Percentiles rank a stretch among this genome's conserved stretches.
These are phyloP conservation scores for Himantopus leucocephalus DNA, from an alignment of 2,113 vertebrate species.

Conservation along the genomic window DNA sequence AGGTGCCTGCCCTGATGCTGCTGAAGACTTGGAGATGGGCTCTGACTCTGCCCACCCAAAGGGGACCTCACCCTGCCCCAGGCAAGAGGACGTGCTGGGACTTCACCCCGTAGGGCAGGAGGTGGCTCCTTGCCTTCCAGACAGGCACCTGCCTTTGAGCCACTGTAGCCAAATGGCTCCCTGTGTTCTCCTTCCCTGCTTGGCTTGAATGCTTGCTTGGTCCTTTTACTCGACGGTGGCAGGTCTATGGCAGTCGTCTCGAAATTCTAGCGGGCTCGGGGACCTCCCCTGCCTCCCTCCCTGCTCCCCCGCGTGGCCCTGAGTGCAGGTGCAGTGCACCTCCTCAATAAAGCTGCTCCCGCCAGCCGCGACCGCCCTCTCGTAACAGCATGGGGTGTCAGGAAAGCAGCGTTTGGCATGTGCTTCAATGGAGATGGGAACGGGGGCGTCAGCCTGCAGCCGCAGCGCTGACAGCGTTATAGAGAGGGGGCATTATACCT, in stretches of 20 bases:
- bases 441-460: neutral
- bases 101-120: neutral
- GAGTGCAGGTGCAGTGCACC: neutral
- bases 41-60: neutral
- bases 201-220: accelerated
- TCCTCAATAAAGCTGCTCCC: neutral
- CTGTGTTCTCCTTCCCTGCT: neutral
- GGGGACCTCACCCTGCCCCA: neutral
- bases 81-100: neutral
- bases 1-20: neutral
- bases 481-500: neutral
- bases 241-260: neutral
- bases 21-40: neutral
- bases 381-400: conserved; percentile 31
- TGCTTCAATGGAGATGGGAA: conserved; percentile 63
- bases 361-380: neutral
- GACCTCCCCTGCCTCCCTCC: neutral
- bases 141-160: neutral
- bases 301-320: neutral
- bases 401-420: conserved; percentile 57
- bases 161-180: neutral
- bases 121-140: neutral
- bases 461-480: neutral
- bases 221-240: neutral
- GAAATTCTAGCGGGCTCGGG: neutral